Evolutionary conservation across 2,797 vertebrate species (phyloP), one percentile per base, ranked within the genome.

Genomic region (Poecilia wingei): DNA sequence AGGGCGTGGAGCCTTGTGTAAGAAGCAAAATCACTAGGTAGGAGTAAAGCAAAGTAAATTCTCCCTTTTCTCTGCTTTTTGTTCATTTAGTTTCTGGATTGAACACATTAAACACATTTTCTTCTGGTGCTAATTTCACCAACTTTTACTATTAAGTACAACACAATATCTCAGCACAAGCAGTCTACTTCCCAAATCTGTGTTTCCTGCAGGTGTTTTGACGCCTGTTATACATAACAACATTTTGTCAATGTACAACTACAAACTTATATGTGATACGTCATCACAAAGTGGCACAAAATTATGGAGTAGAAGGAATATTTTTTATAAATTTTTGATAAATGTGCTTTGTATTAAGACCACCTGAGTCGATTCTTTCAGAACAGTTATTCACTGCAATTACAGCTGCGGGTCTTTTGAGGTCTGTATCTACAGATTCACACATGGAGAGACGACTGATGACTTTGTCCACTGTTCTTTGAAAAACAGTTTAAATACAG

Each of bases 11-110:
- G 87, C 80, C 75, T 81, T 66, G 53, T 81, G 69, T 81, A 28
- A 83, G 71, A 81, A 80, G 81, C 83, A 79, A 88, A 86, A 76
- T 88, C 85, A 89, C 6, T 72, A 79, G 79, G 86, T 76, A 81
- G 75, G 80, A 87, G 76, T 31, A 77, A 85, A 72, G 82, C 81
- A 73, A 85, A 81, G 75, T 66, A 36, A 25, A 20, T 57, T 47
- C 18, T 28, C 49, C 61, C 46, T 69, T 41, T 72, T 45, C 31
- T 31, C 33, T 9, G 43, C 14, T 70, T 45, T 57, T 75, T 81
- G 6, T 71, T 72, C 49, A 47, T 79, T 84, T 89, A 18, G 59
- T 75, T 22, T 36, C 43, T 33, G 33, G 28, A 75, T 77, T 36
- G 79, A 74, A 16, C 20, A 45, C 3, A 36, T 41, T 51, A 9